Conservation (phyloP, 2,113 vertebrate species). For the Apodemus speciosus region DNA sequence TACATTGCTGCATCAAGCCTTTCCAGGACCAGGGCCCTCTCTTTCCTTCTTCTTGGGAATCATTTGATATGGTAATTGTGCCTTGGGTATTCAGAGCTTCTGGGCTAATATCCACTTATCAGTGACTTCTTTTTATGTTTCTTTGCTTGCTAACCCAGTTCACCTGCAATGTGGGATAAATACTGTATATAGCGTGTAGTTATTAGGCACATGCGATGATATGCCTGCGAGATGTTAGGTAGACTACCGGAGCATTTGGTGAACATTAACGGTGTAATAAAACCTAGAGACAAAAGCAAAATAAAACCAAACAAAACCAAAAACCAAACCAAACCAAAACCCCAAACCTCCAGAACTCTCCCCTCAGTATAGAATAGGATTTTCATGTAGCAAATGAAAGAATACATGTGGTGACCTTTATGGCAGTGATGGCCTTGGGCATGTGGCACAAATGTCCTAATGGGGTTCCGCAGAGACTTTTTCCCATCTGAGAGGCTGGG, state of each 20-base stretch:
- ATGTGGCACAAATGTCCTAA: accelerated
- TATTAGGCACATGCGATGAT: neutral
- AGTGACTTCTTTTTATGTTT: neutral
- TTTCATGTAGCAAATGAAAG: neutral
- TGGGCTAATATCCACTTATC: no score
- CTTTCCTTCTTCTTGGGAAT: no score
- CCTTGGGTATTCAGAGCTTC: no score
- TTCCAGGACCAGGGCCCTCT: no score
- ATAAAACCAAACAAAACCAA: no score
- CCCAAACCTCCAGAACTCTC: neutral
- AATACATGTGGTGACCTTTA: accelerated
- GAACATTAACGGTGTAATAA: neutral
- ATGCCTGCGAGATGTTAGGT: neutral
- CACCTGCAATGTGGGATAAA: neutral
- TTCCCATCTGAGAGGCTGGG: neutral
- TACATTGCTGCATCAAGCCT: no score
- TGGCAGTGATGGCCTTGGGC: accelerated
- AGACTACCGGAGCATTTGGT: neutral
- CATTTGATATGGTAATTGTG: no score
- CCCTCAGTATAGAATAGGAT: neutral
- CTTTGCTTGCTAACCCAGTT: neutral
- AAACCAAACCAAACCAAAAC: no score
- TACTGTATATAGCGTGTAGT: neutral
- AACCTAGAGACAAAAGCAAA: neutral
- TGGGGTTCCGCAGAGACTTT: neutral